Base-by-base conservation (phyloP, 2,888 invertebrate genomes). In the Thecocarcelia acutangulata region DNA sequence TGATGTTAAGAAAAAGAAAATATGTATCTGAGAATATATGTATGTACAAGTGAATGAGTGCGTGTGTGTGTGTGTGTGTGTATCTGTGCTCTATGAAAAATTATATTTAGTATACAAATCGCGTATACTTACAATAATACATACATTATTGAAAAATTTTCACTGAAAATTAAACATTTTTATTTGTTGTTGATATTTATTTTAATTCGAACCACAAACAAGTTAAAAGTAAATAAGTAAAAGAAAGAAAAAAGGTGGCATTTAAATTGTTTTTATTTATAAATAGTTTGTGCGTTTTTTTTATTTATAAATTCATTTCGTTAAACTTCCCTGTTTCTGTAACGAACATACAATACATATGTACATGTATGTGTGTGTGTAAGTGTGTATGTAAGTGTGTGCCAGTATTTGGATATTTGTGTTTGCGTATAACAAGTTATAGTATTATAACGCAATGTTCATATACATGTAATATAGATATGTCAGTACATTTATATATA, bases 71-170 rank as follows among this genome's bases (percentile, higher is more conserved):
- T 63, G 46, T 13, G 12, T 72, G 48, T 58, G 46, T 42, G 50
- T 64, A 12, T 15, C 28, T 61, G 24, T 42, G 24, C 44, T 3
- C 12, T 12, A 21, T 21, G 42, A 17, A 68, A 42, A 54, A 42
- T 59, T 63, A 46, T 69, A 70, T 56, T 83, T 86, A 84, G 86
- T 85, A 84, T 86, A 68, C 37, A 58, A 54, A 54, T 42, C 13
- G 42, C 44, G 59, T 69, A 64, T 81, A 68, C 58, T 12, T 66
- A 72, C 40, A 2, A 24, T 24, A 24, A 24, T 24, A 3, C 24
- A 46, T 63, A 59, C 48, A 61, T 61, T 54, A 46, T 33, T 15
- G 13, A 40, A 59, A 24, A 13, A 61, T 61, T 72, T 61, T 72
- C 3, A 42, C n/a, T 40, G 12, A 24, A 24, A 59, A 50, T 42